These are phyloP conservation scores for Momotus momota DNA, from an alignment of 2,797 vertebrate genomes.

Conservation along the genomic window DNA sequence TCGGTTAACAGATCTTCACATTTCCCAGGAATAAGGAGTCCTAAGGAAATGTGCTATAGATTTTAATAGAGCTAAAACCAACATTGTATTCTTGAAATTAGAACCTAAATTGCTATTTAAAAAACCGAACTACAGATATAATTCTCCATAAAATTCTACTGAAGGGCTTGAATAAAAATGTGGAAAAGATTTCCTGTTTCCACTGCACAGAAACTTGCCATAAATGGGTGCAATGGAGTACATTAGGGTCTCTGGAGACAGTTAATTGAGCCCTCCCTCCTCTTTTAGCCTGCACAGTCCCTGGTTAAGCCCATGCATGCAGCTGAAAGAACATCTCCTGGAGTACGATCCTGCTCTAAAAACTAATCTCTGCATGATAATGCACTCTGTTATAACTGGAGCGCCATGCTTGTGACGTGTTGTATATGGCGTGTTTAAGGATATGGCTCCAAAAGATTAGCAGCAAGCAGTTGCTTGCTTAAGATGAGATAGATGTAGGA, in stretches of 20 bases:
- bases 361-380: neutral
- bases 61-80: neutral
- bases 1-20: neutral
- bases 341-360: neutral
- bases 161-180: neutral
- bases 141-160: slow-evolving; percentile 23
- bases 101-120: slow-evolving; percentile 18
- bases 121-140: neutral
- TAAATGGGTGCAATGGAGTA: neutral
- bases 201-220: neutral
- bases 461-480: neutral
- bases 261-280: neutral
- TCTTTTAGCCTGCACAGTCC: neutral
- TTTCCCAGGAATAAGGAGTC: neutral
- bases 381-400: neutral
- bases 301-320: neutral
- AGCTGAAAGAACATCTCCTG: slow-evolving; percentile 4
- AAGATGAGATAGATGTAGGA: neutral
- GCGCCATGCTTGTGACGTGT: neutral
- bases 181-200: neutral
- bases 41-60: neutral
- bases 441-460: neutral
- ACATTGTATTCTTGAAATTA: neutral
- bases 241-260: neutral
- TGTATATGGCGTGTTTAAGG: neutral